These are phyloP conservation scores for Trogon melanurus DNA, from an alignment of 2,113 vertebrate species.

Conservation along the genomic window DNA sequence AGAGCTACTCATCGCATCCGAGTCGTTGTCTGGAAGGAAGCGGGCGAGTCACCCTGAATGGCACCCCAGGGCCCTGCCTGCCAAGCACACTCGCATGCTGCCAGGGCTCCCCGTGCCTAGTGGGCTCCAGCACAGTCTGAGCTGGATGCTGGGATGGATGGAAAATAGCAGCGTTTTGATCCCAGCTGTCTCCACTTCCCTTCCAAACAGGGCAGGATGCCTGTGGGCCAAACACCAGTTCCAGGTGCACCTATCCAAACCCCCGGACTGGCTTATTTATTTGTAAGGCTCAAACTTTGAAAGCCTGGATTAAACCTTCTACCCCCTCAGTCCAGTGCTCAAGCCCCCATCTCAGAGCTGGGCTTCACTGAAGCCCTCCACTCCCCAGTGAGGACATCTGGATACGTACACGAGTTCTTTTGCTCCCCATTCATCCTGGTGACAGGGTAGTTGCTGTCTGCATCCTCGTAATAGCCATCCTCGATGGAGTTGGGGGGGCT, in stretches of 20 bases:
- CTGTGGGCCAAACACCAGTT: not conserved
- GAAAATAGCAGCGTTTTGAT: not conserved
- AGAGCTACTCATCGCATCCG: slow-evolving; percentile 95
- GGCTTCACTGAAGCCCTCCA: not conserved
- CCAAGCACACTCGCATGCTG: fast-evolving
- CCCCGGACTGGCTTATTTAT: not conserved
- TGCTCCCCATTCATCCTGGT: slow-evolving; percentile 89
- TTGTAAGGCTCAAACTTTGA: not conserved
- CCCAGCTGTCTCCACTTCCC: not conserved
- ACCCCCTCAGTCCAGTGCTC: not conserved
- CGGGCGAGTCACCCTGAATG: not conserved
- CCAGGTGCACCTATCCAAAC: not conserved
- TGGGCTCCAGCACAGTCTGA: not conserved
- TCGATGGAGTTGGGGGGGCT: slow-evolving; percentile 90
- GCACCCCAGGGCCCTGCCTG: not conserved
- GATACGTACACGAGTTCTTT: slow-evolving; percentile 89
- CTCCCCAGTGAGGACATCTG: fast-evolving
- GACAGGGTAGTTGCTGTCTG: slow-evolving; percentile 92
- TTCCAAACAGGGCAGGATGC: not conserved
- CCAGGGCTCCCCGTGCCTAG: fast-evolving
- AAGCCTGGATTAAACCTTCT: not conserved
- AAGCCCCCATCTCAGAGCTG: not conserved
- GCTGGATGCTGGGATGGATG: not conserved
- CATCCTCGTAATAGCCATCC: slow-evolving; percentile 95
- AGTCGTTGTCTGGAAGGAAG: slow-evolving; percentile 90